Percentiles rank a stretch among this genome's conserved stretches.
Conservation (phyloP, 2,113 vertebrate genomes). For the Litocranius walleri region DNA sequence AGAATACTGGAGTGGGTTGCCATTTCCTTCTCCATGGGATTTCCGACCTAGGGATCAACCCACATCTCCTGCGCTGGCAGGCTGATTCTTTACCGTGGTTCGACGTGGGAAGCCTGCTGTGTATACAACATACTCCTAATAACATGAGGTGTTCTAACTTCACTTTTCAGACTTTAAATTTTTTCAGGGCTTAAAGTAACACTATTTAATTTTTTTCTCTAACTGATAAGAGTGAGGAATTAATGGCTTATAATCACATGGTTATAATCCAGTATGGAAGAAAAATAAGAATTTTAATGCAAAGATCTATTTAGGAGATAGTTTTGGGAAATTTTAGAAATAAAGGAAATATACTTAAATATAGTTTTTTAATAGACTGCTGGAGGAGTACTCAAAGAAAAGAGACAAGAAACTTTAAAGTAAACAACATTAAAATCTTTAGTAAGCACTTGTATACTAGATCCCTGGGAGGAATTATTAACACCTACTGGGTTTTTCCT, state of each 20-base stretch:
- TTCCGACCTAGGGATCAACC: not conserved
- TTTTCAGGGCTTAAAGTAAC: not conserved
- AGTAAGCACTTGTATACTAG: not conserved
- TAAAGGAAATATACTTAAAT: constrained; percentile 4
- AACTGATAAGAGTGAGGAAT: not conserved
- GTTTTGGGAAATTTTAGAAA: not conserved
- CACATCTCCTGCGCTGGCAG: not conserved
- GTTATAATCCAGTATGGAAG: not conserved
- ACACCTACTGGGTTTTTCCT: constrained; percentile 5
- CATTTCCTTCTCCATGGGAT: not conserved
- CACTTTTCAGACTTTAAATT: not conserved
- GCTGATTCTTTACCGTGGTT: not conserved
- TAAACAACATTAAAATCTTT: not conserved
- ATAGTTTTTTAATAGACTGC: not conserved
- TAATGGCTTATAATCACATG: not conserved
- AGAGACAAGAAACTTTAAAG: not conserved
- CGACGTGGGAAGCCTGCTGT: not conserved
- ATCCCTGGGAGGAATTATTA: not conserved
- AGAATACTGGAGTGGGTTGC: not conserved
- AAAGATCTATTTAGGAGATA: not conserved
- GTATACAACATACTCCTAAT: not conserved
- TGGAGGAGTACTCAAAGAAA: not conserved
- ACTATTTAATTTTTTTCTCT: not conserved
- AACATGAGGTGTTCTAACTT: not conserved
- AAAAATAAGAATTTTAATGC: not conserved